Percentiles rank a stretch among this genome's conserved stretches.
phyloP scores from a whole-genome alignment of 1,140 invertebrate species.

The Zaprionus africanus region DNA sequence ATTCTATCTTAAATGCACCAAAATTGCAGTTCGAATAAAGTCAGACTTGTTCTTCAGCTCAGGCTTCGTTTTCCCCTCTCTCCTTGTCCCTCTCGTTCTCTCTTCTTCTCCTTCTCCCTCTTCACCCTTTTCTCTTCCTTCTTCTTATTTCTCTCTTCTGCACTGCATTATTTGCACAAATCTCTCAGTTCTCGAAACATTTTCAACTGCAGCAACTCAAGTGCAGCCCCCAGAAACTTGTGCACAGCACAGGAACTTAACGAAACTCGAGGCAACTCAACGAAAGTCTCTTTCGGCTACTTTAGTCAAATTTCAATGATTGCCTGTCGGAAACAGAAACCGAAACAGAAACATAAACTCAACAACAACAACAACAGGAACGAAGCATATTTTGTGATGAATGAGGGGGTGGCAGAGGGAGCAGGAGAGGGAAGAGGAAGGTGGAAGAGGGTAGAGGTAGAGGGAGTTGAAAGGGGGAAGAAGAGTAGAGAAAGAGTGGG shows the following conservation, averaged over 20 bases:
- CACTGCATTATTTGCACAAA: too few relatives aligned
- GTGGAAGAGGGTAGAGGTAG: too few relatives aligned
- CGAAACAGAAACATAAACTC: not conserved
- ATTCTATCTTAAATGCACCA: too few relatives aligned
- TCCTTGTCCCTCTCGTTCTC: too few relatives aligned
- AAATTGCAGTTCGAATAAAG: too few relatives aligned
- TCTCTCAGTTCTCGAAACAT: not conserved
- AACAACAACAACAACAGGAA: not conserved
- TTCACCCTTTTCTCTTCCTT: too few relatives aligned
- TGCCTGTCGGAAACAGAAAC: slow-evolving; percentile 9
- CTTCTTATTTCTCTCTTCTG: too few relatives aligned
- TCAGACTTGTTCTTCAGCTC: too few relatives aligned
- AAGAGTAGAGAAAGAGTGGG: not conserved
- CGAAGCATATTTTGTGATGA: not conserved
- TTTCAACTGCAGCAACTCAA: not conserved
- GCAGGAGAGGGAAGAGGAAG: too few relatives aligned
- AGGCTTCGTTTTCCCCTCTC: too few relatives aligned
- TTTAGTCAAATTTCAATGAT: slow-evolving; percentile 17
- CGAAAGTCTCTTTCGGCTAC: not conserved
- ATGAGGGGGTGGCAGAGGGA: not conserved
- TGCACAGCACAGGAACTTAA: not conserved
- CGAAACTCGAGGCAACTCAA: not conserved
- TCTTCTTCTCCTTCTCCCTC: too few relatives aligned
- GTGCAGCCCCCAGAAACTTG: not conserved
- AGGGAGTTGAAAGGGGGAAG: not conserved